Evolutionary conservation across 2,888 invertebrate genomes (phyloP).

Genomic region (Troglohyphantes excavatus): DNA sequence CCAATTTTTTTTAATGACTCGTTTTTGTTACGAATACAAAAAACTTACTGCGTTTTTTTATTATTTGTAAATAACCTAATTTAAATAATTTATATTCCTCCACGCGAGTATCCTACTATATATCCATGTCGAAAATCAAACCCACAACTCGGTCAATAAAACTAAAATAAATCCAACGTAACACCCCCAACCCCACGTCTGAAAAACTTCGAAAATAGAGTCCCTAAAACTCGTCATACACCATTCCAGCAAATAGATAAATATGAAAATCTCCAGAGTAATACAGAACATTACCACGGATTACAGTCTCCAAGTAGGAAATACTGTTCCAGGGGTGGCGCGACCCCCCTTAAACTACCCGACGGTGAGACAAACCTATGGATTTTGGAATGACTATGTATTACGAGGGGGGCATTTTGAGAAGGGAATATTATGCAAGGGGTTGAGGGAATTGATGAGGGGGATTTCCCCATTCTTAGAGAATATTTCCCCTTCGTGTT

Average conservation of each 20-base stretch:
- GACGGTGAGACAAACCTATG: constrained; percentile 9
- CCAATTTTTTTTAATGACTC: too few relatives aligned
- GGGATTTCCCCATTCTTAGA: constrained; percentile 8
- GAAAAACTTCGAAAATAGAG: constrained; percentile 28
- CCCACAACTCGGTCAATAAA: neutral
- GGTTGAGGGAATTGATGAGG: constrained; percentile 38
- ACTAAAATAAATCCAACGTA: neutral
- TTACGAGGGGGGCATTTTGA: constrained; percentile 36
- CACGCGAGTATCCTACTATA: too few relatives aligned
- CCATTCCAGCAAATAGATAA: constrained; percentile 4
- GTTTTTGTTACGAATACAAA: too few relatives aligned
- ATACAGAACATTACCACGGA: constrained; percentile 62
- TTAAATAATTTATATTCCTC: too few relatives aligned
- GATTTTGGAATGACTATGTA: constrained; percentile 59
- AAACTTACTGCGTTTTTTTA: too few relatives aligned
- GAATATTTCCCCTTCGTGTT: constrained; percentile 42
- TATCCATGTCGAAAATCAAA: neutral
- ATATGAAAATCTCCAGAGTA: constrained; percentile 35
- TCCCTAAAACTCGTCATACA: constrained; percentile 15
- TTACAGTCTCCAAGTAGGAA: constrained; percentile 31
- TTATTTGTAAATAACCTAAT: too few relatives aligned
- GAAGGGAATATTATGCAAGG: constrained; percentile 62
- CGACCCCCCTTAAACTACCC: constrained; percentile 24
- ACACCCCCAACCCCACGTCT: neutral
- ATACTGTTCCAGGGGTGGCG: neutral